Evolutionary conservation across 2,888 invertebrate species (phyloP).

Genomic region (Leucophora obtusa): DNA sequence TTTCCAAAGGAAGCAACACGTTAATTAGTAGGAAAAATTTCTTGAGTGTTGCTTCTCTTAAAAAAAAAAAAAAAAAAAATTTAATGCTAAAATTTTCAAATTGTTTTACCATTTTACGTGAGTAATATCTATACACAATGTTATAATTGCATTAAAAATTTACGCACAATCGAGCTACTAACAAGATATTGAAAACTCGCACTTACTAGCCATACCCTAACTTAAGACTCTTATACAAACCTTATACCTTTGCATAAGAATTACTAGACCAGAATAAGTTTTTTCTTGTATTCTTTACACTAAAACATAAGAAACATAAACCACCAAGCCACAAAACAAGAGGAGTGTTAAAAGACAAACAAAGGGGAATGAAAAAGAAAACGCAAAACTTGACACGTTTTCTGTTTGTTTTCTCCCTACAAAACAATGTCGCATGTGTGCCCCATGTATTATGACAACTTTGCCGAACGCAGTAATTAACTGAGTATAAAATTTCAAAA

Average conservation of each 20-base stretch:
- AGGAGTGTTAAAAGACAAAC: constrained; percentile 37
- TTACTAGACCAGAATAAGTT: constrained; percentile 63
- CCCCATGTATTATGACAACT: constrained; percentile 7
- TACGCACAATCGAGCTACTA: constrained; percentile 55
- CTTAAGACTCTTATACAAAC: background rate
- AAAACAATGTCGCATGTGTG: constrained; percentile 8
- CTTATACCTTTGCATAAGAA: constrained; percentile 34
- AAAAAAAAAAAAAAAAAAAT: no score
- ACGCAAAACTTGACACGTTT: constrained; percentile 57
- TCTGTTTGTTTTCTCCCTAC: background rate
- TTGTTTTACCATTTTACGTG: background rate
- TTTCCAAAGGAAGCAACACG: no score
- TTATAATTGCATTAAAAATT: constrained; percentile 54
- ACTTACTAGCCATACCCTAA: background rate
- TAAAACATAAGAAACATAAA: constrained; percentile 28
- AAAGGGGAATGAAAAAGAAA: constrained; percentile 13
- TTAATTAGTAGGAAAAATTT: no score
- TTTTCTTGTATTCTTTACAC: background rate
- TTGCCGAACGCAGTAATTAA: constrained; percentile 48
- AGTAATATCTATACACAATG: background rate
- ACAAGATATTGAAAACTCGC: background rate
- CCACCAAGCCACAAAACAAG: constrained; percentile 29
- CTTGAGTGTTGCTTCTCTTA: no score
- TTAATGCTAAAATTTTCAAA: no score
- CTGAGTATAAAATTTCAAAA: constrained; percentile 56